A percentile compares a stretch with the other conserved stretches of the same genome.
These are phyloP conservation scores for Crotalus horridus DNA, from an alignment of 2,113 vertebrate species.

Conservation along the genomic window DNA sequence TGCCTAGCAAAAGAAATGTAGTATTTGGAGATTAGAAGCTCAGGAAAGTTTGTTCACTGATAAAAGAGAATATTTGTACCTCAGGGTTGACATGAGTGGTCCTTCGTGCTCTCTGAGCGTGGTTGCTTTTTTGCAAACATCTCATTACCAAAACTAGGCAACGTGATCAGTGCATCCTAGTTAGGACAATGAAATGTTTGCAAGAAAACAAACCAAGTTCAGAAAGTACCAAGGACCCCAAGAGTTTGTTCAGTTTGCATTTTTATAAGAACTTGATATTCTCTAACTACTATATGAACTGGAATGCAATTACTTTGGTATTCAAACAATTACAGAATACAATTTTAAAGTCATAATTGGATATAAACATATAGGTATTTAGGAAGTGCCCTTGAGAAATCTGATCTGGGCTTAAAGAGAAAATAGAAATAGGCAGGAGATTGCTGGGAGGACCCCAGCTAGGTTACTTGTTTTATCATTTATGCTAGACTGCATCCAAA, in stretches of 20 bases:
- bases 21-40: not conserved
- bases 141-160: not conserved
- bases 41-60: not conserved
- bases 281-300: not conserved
- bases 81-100: too few species aligned
- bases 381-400: not conserved
- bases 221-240: not conserved
- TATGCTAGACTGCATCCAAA: not conserved
- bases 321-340: not conserved
- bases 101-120: not conserved
- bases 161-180: not conserved
- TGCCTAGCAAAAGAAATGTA: not conserved
- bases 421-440: not conserved
- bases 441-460: not conserved
- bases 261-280: not conserved
- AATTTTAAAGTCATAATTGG: not conserved
- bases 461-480: not conserved
- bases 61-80: not conserved
- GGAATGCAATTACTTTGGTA: not conserved
- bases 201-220: not conserved
- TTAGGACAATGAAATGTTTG: not conserved
- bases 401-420: not conserved
- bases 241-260: not conserved
- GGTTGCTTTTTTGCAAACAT: not conserved
- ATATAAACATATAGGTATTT: not conserved